phyloP scores from a whole-genome alignment of 2,888 invertebrate species.

The Tortrix viridana region DNA sequence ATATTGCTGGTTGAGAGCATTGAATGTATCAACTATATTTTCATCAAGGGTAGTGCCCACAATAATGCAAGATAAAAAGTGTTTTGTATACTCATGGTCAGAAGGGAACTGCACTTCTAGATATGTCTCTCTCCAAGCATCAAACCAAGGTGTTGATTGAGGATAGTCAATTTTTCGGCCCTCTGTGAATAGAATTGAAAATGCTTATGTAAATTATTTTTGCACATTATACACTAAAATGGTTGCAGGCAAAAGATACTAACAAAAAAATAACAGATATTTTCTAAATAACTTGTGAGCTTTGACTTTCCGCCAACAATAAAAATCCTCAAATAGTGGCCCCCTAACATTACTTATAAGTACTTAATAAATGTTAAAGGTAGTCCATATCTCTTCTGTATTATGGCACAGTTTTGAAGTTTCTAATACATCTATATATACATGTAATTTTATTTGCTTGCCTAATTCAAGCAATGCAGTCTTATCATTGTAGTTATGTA shows the following conservation, averaged over 20 bases:
- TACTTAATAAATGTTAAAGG: too few relatives aligned
- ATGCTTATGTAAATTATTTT: not conserved
- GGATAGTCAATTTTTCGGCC: conserved; percentile 88
- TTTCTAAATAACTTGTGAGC: too few relatives aligned
- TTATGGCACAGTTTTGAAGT: too few relatives aligned
- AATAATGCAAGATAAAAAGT: conserved; percentile 92
- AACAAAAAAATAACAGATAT: too few relatives aligned
- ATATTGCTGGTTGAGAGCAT: conserved; percentile 90
- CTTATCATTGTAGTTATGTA: conserved; percentile 82
- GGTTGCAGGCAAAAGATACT: too few relatives aligned
- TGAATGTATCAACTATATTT: conserved; percentile 92
- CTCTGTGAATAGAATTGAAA: conserved; percentile 63
- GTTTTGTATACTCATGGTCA: conserved; percentile 98
- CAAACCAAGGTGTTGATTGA: conserved; percentile 95
- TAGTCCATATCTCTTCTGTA: too few relatives aligned
- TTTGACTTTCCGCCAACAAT: too few relatives aligned
- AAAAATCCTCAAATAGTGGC: too few relatives aligned
- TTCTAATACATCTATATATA: too few relatives aligned
- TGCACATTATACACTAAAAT: not conserved
- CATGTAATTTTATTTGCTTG: conserved; percentile 49
- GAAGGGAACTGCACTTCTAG: conserved; percentile 93
- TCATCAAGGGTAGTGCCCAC: conserved; percentile 89
- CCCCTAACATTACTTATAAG: too few relatives aligned
- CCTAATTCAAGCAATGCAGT: conserved; percentile 84
- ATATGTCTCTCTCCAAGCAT: conserved; percentile 96